Evolutionary conservation across 2,888 invertebrate genomes (phyloP).

Genomic region (Cinara cedri): DNA sequence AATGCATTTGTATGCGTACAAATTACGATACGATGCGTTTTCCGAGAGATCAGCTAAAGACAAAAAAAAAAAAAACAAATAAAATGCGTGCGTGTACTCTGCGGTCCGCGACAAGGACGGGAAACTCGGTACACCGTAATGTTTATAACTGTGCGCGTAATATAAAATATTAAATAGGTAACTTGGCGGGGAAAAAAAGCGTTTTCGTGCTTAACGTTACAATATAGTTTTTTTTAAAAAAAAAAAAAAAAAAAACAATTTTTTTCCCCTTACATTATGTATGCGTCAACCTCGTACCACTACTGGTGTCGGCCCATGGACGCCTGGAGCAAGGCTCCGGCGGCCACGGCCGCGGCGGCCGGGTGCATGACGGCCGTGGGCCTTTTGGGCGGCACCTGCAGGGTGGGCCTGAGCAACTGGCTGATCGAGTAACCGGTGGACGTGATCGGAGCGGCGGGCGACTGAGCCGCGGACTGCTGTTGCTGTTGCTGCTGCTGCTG

Average conservation of each 20-base stretch:
- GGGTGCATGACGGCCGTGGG: conserved; percentile 50
- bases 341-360: conserved; percentile 48
- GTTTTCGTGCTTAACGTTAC: no score
- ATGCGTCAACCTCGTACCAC: not conserved
- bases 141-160: not conserved
- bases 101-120: not conserved
- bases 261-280: conserved; percentile 18
- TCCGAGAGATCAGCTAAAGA: conserved; percentile 18
- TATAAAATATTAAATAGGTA: not conserved
- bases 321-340: conserved; percentile 33
- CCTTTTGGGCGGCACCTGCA: conserved; percentile 44
- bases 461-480: conserved; percentile 58
- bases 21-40: not conserved
- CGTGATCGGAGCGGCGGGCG: conserved; percentile 64
- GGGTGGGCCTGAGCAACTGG: conserved; percentile 62
- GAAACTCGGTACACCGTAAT: not conserved
- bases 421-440: conserved; percentile 66
- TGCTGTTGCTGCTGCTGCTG: not conserved
- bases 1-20: no score
- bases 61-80: not conserved
- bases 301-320: conserved; percentile 46
- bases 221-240: no score
- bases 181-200: not conserved
- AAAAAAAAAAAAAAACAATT: not conserved
- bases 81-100: not conserved